phyloP scores from a whole-genome alignment of 1,140 invertebrate genomes.

The Formica exsecta region DNA sequence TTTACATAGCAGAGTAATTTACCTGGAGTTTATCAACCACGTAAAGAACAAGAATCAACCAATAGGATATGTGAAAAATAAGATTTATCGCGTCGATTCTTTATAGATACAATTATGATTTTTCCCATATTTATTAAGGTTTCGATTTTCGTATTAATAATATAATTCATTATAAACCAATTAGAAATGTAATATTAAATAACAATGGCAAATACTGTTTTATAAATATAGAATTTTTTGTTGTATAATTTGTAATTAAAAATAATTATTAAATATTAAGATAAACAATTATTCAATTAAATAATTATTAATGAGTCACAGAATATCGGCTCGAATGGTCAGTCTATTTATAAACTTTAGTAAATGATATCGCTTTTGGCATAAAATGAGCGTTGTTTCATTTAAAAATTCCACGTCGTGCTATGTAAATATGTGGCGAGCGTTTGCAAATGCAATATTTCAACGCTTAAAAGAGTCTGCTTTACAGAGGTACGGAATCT shows the following conservation, averaged over 20 bases:
- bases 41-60: conserved; percentile 18
- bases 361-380: not conserved
- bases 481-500: conserved; percentile 7
- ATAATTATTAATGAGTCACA: conserved; percentile 17
- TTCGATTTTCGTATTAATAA: not conserved
- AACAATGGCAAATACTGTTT: not conserved
- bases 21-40: conserved; percentile 31
- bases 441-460: conserved; percentile 44
- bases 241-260: conserved; percentile 10
- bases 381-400: conserved; percentile 25
- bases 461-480: conserved; percentile 49
- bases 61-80: not conserved
- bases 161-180: not conserved
- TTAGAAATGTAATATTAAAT: not conserved
- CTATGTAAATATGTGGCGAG: conserved; percentile 15
- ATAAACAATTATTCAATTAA: conserved; percentile 18
- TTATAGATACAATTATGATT: not conserved
- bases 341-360: not conserved
- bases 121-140: not conserved
- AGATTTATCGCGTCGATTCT: not conserved
- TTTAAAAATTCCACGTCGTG: conserved; percentile 39
- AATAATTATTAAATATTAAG: conserved; percentile 10
- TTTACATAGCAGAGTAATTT: conserved; percentile 50
- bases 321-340: not conserved
- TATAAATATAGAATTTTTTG: conserved; percentile 9